Percentiles rank a stretch among this genome's conserved stretches.
Conservation (phyloP, 2,888 invertebrate genomes). For the Ormyrus labotus region DNA sequence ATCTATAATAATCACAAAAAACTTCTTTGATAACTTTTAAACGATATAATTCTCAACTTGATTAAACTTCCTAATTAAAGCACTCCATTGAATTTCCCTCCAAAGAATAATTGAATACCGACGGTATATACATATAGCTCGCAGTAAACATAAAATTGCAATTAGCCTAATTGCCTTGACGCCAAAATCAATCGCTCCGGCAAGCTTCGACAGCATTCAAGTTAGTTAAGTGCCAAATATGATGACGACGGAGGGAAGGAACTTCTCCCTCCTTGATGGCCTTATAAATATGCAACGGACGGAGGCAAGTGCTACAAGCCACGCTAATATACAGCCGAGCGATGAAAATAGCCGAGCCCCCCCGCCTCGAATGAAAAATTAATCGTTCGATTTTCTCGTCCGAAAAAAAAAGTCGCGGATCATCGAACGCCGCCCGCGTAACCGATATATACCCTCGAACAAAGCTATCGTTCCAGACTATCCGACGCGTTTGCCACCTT, state of each 20-base stretch:
- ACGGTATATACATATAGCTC: no score
- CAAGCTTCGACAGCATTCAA: neutral
- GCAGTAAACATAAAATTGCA: neutral
- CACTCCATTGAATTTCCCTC: no score
- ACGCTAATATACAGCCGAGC: no score
- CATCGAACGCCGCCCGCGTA: neutral
- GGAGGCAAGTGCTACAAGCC: neutral
- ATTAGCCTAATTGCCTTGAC: constrained; percentile 6
- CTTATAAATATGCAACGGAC: constrained; percentile 41
- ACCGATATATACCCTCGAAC: neutral
- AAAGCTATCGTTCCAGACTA: no score
- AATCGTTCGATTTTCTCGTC: constrained; percentile 8
- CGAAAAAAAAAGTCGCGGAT: neutral
- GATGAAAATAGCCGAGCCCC: no score
- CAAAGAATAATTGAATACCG: no score
- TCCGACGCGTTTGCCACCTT: no score
- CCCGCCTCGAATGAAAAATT: constrained; percentile 29
- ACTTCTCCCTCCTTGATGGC: constrained; percentile 3
- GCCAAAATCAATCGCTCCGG: neutral
- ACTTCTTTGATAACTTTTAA: no score
- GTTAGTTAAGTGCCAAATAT: neutral
- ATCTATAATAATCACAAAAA: neutral
- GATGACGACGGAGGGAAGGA: no score
- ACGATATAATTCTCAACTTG: no score
- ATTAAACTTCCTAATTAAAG: no score